phyloP scores from a whole-genome alignment of 1,140 invertebrate species.

The Zaprionus taronus region DNA sequence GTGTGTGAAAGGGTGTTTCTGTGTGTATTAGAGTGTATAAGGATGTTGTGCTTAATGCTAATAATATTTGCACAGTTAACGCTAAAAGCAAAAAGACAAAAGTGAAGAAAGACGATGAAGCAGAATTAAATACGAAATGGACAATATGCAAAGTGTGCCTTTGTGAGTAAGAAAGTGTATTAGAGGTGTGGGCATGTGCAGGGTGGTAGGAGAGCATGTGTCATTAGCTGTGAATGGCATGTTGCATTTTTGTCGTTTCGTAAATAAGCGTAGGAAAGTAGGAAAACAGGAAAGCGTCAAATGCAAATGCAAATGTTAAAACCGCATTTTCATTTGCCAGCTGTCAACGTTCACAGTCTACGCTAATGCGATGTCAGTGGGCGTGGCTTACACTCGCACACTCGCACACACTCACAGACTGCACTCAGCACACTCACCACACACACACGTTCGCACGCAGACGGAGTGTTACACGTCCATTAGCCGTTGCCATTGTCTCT shows the following conservation, averaged over 20 bases:
- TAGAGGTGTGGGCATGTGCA: background rate
- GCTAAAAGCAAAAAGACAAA: conserved; percentile 45
- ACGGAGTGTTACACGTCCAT: conserved; percentile 28
- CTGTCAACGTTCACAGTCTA: conserved; percentile 56
- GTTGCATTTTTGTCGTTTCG: conserved; percentile 74
- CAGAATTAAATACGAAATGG: conserved; percentile 29
- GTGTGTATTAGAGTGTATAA: conserved; percentile 3
- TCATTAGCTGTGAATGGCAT: conserved; percentile 74
- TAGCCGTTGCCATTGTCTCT: conserved; percentile 59
- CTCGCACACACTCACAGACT: conserved; percentile 1
- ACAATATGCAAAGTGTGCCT: conserved; percentile 13
- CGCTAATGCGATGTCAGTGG: conserved; percentile 36
- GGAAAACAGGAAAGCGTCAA: conserved; percentile 47
- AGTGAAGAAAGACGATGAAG: conserved; percentile 18
- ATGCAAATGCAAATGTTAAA: conserved; percentile 80
- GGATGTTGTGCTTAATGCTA: conserved; percentile 55
- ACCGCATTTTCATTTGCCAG: conserved; percentile 74
- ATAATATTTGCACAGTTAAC: conserved; percentile 66
- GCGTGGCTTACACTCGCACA: conserved; percentile 25
- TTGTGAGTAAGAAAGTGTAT: background rate
- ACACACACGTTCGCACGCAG: conserved; percentile 15
- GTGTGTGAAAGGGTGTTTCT: background rate
- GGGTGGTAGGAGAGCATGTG: conserved; percentile 15
- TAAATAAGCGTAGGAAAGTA: conserved; percentile 51
- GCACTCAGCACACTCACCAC: background rate